phyloP scores from a whole-genome alignment of 2,113 vertebrate genomes.

The Rhineura floridana region DNA sequence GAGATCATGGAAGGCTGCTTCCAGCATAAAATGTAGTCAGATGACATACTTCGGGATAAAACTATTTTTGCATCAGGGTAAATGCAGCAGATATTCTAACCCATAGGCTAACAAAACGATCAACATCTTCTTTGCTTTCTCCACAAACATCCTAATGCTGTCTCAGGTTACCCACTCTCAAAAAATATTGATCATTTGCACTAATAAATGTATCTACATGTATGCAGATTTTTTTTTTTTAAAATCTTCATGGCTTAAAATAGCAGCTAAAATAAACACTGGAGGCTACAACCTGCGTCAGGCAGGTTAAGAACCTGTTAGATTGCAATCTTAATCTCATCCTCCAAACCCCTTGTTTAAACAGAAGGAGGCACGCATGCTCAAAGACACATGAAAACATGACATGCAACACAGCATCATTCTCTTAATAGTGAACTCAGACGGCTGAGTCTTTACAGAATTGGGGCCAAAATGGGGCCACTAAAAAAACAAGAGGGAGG shows the following conservation, averaged over 20 bases:
- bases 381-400: not conserved
- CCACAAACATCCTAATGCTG: not conserved
- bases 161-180: not conserved
- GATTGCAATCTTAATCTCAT: not conserved
- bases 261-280: conserved; percentile 9
- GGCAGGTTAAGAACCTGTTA: not conserved
- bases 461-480: not conserved
- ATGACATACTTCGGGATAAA: not conserved
- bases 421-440: not conserved
- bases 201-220: not conserved
- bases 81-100: not conserved
- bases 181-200: not conserved
- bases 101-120: not conserved
- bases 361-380: not conserved
- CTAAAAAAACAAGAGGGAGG: not conserved
- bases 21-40: not conserved
- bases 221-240: not conserved
- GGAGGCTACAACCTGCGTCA: not conserved
- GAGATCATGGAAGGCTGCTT: not conserved
- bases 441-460: not conserved
- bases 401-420: not conserved
- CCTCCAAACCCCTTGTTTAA: conserved; percentile 6
- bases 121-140: not conserved
- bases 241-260: not conserved
- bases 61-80: not conserved